Conservation (phyloP, 2,888 invertebrate species). For the Desoria tigrina region DNA sequence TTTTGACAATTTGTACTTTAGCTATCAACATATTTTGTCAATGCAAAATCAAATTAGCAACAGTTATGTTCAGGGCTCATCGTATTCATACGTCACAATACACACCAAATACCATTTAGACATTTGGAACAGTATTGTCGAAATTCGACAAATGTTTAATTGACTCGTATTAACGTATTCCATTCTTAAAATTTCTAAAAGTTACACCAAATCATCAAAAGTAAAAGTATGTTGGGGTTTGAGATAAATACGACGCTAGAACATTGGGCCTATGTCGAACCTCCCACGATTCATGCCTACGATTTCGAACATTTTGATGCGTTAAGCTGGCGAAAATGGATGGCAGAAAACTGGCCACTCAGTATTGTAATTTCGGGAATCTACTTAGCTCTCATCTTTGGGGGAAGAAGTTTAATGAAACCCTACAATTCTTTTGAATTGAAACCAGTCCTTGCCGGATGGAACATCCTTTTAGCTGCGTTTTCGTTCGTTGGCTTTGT, state of each 20-base stretch:
- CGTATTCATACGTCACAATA: too few species aligned
- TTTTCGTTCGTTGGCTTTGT: conserved; percentile 36
- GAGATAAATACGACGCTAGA: conserved; percentile 18
- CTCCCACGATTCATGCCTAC: conserved; percentile 31
- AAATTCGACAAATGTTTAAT: too few species aligned
- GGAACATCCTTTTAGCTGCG: conserved; percentile 31
- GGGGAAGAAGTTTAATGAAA: conserved; percentile 32
- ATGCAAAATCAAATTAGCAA: too few species aligned
- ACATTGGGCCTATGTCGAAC: conserved; percentile 32
- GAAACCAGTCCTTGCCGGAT: conserved; percentile 16
- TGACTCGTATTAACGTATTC: too few species aligned
- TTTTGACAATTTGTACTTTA: too few species aligned
- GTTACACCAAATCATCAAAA: too few species aligned
- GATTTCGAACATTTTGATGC: conserved; percentile 33
- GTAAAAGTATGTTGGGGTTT: neutral
- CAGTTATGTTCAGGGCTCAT: too few species aligned
- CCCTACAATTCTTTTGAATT: conserved; percentile 31
- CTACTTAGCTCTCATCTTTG: conserved; percentile 31
- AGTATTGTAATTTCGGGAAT: conserved; percentile 19
- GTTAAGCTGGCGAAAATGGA: conserved; percentile 32
- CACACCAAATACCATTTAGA: too few species aligned
- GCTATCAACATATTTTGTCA: too few species aligned
- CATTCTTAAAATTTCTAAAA: too few species aligned
- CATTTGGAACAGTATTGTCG: too few species aligned
- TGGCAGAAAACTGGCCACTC: conserved; percentile 29